Conservation (phyloP, 2,797 vertebrate species). For the Sphenodon punctatus region DNA sequence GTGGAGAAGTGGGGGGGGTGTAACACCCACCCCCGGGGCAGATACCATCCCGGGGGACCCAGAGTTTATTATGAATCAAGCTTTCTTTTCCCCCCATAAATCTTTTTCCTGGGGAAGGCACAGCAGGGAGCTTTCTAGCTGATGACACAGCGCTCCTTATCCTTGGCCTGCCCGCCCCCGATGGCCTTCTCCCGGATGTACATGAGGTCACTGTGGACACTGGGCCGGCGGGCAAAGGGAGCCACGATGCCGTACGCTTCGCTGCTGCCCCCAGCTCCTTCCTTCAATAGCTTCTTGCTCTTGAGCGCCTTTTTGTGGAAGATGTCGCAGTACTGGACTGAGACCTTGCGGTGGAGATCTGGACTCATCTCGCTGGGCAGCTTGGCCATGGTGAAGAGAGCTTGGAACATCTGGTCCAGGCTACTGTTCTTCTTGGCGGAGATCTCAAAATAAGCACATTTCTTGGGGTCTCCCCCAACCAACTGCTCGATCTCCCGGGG, state of each 20-base stretch:
- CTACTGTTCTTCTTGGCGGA: conserved; percentile 95
- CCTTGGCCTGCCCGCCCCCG: conserved; percentile 85
- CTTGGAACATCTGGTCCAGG: conserved; percentile 95
- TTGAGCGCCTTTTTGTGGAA: conserved; percentile 88
- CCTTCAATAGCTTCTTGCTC: conserved; percentile 86
- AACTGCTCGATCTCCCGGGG: conserved; percentile 89
- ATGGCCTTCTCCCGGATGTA: conserved; percentile 94
- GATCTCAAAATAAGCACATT: conserved; percentile 95
- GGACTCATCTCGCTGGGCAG: conserved; percentile 98
- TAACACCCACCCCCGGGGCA: background rate
- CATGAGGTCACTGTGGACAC: conserved; percentile 97
- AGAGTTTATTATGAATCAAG: background rate
- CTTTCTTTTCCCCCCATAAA: conserved; percentile 36
- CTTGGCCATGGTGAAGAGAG: conserved; percentile 92
- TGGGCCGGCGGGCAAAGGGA: conserved; percentile 93
- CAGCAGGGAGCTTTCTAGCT: conserved; percentile 75
- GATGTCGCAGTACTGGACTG: conserved; percentile 91
- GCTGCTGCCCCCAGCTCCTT: conserved; percentile 74
- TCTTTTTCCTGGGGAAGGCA: background rate
- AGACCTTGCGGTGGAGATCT: conserved; percentile 93
- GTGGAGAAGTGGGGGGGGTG: conserved; percentile 33
- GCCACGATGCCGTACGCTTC: conserved; percentile 93
- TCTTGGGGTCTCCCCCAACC: conserved; percentile 83
- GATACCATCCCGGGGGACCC: background rate
- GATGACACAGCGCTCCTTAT: conserved; percentile 92